These are phyloP conservation scores for Taphrorychus bicolor DNA, from an alignment of 2,888 invertebrate species.

Conservation along the genomic window DNA sequence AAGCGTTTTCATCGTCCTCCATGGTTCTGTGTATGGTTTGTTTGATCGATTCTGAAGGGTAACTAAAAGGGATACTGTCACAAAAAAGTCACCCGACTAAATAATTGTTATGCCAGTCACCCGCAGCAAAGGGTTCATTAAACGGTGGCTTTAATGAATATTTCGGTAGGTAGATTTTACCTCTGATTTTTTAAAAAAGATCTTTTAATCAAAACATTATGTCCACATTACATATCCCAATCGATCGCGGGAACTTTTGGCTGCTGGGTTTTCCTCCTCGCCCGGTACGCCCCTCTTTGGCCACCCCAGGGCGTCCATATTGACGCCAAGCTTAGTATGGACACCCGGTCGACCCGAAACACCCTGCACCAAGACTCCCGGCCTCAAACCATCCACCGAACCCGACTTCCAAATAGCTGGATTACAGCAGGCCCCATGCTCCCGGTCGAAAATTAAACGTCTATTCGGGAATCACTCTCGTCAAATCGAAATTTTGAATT, in stretches of 20 bases:
- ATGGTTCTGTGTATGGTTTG: slow-evolving; percentile 7
- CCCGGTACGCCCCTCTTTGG: slow-evolving; percentile 98
- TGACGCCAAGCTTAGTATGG: slow-evolving; percentile 97
- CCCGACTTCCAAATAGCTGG: slow-evolving; percentile 95
- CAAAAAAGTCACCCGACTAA: too few relatives aligned
- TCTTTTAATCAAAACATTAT: too few relatives aligned
- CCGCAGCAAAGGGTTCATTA: too few relatives aligned
- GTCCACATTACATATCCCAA: too few relatives aligned
- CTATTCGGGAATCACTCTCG: slow-evolving; percentile 18
- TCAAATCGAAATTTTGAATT: too few relatives aligned
- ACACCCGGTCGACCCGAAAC: slow-evolving; percentile 88
- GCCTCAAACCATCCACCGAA: slow-evolving; percentile 91
- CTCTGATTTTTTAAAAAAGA: too few relatives aligned
- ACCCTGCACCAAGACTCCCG: slow-evolving; percentile 75
- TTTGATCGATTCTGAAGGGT: slow-evolving; percentile 5
- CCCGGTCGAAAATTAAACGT: slow-evolving; percentile 68
- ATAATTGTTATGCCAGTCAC: too few relatives aligned
- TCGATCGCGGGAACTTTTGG: slow-evolving; percentile 99
- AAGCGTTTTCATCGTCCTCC: slow-evolving; percentile 35
- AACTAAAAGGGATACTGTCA: too few relatives aligned
- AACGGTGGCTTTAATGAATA: too few relatives aligned
- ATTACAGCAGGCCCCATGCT: slow-evolving; percentile 99
- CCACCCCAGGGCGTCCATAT: slow-evolving; percentile 92
- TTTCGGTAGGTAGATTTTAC: too few relatives aligned
- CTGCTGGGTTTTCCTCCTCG: slow-evolving; percentile 99